A percentile compares a stretch with the other conserved stretches of the same genome.
These are phyloP conservation scores for Drosophila mauritiana DNA, from an alignment of 1,140 invertebrate genomes.

Conservation along the genomic window DNA sequence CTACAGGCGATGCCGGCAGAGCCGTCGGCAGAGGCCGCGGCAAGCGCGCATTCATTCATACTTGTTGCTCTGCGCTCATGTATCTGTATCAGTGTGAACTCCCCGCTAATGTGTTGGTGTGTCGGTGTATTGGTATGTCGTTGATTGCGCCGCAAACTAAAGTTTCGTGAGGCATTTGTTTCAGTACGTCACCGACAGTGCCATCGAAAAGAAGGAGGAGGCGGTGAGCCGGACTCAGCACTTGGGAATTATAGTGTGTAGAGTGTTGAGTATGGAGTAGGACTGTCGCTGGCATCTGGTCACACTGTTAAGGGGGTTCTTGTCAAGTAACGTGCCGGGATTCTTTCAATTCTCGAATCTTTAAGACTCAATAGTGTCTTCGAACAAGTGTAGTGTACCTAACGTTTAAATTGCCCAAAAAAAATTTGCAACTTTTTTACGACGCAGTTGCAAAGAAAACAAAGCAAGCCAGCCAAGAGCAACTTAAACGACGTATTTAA, in stretches of 20 bases:
- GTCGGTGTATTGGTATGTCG: constrained; percentile 18
- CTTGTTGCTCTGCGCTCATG: constrained; percentile 48
- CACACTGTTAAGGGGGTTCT: constrained; percentile 23
- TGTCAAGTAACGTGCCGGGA: constrained; percentile 7
- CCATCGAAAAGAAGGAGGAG: constrained; percentile 80
- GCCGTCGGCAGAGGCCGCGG: constrained; percentile 13
- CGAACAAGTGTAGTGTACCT: constrained; percentile 30
- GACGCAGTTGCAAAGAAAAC: constrained; percentile 65
- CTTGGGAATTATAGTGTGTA: constrained; percentile 31
- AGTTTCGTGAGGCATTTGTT: constrained; percentile 69
- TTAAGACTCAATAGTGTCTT: constrained; percentile 2
- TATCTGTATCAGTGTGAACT: constrained; percentile 28
- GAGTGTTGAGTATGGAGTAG: constrained; percentile 6
- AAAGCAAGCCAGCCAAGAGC: constrained; percentile 47
- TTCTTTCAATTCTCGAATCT: not conserved
- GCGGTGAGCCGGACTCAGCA: constrained; percentile 62
- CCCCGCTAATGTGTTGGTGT: not conserved
- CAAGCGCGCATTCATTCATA: constrained; percentile 65
- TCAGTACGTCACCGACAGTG: constrained; percentile 81
- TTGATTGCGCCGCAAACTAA: constrained; percentile 68
- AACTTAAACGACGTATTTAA: constrained; percentile 66
- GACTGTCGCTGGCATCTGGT: constrained; percentile 43
- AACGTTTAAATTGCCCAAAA: constrained; percentile 21
- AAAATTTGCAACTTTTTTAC: constrained; percentile 67
- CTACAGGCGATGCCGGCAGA: constrained; percentile 42